Base-by-base conservation (phyloP, 2,888 invertebrate genomes). In the Cosmopolites sordidus region DNA sequence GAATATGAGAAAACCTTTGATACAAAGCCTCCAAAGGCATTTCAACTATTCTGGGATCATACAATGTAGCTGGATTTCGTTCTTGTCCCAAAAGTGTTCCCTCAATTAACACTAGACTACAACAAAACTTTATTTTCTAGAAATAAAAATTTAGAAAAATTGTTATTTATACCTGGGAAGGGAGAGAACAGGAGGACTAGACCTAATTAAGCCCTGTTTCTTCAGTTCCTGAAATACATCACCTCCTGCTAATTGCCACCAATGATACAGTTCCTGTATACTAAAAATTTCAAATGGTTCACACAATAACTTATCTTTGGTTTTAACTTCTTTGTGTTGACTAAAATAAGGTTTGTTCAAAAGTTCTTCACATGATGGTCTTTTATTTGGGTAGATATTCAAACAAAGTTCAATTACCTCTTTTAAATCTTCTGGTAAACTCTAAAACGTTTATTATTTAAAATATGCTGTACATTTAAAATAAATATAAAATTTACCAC, bases 191-290 rank as follows among this genome's bases (percentile, higher is more conserved):
- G 90, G 88, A 1, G 90, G 87, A 66, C 87, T 88, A 53, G 89
- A 90, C 67, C 92, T 84, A 48, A 96, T 90, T 1, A 96, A 78
- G 0, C 92, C 92, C 71, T 93, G 92, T 68, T 90, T 92, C 68
- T 91, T 92, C 27, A 98, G 77, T 70, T 94, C 94, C 0, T 86
- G 80, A 58, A 91, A 88, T 48, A 96, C 87, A 75, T 97, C 96
- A 0, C 96, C 96, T 1, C 98, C 98, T 14, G 97, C 92, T 51
- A 98, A 71, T 70, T 92, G 90, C 98, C 98, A 98, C 75, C 95
- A 83, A 70, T 94, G 89, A 71, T 95, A 98, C 17, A 95, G 79
- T 68, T 94, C 91, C 58, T 88, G 83, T 59, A 96, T 76, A 9
- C 84, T 74, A 54, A 74, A 73, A 15, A 68, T 66, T 60, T 72